Conservation (phyloP, 1,140 invertebrate genomes). For the Drosophila lacteicornis region DNA sequence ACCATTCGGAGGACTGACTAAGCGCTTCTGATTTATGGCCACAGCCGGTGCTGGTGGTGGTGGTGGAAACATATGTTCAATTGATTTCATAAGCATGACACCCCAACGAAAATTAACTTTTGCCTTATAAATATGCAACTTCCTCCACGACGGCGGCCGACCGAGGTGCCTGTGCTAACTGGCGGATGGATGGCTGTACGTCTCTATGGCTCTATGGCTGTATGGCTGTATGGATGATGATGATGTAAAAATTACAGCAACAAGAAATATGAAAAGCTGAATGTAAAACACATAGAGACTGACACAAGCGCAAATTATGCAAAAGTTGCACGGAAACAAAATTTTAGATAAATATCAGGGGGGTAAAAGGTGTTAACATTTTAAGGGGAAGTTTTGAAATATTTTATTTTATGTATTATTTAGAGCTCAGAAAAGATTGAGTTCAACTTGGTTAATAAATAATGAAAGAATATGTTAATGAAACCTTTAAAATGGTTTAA, state of each 20-base stretch:
- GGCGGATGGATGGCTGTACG: conserved; percentile 15
- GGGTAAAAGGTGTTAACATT: background rate
- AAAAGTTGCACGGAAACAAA: conserved; percentile 42
- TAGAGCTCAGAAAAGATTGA: too few relatives aligned
- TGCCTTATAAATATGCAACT: conserved; percentile 80
- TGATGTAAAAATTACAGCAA: conserved; percentile 65
- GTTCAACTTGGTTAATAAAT: too few relatives aligned
- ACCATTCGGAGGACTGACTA: conserved; percentile 55
- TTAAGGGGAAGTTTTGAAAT: background rate
- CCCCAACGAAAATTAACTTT: conserved; percentile 52
- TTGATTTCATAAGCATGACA: conserved; percentile 82
- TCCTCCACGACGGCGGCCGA: conserved; percentile 65
- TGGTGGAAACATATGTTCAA: conserved; percentile 74
- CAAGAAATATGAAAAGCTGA: conserved; percentile 46
- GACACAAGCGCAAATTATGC: conserved; percentile 65
- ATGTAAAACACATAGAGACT: conserved; percentile 57
- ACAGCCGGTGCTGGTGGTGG: conserved; percentile 28
- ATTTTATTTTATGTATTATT: background rate
- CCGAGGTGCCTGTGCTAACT: conserved; percentile 21
- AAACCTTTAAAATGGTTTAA: background rate
- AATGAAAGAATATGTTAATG: background rate
- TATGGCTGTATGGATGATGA: conserved; percentile 55
- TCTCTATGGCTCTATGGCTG: too few relatives aligned
- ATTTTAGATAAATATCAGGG: background rate
- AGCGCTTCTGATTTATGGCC: conserved; percentile 78